A percentile compares a stretch with the other conserved stretches of the same genome.
Conservation (phyloP, 2,888 invertebrate species). For the Diaprepes abbreviatus region DNA sequence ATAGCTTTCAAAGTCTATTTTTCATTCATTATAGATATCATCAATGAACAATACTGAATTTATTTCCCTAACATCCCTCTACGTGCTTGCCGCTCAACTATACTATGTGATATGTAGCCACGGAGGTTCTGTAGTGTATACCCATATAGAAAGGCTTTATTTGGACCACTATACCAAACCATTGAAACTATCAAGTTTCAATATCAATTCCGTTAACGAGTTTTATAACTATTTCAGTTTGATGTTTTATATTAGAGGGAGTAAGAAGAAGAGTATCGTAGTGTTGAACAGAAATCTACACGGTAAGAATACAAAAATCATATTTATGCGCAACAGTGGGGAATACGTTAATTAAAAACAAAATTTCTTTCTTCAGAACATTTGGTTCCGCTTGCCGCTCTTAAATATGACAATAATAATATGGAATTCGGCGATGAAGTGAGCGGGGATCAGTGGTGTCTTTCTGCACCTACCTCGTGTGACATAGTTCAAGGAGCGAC, state of each 20-base stretch:
- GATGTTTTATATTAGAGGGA: constrained; percentile 61
- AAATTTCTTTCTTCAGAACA: constrained; percentile 61
- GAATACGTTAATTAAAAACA: no score
- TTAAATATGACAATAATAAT: constrained; percentile 53
- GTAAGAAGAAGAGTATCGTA: constrained; percentile 66
- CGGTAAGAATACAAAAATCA: constrained; percentile 61
- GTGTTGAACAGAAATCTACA: constrained; percentile 69
- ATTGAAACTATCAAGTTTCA: constrained; percentile 60
- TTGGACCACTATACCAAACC: constrained; percentile 59
- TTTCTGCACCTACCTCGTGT: constrained; percentile 57
- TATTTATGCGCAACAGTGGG: no score
- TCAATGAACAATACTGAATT: constrained; percentile 56
- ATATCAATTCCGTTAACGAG: constrained; percentile 62
- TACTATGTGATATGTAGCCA: constrained; percentile 63
- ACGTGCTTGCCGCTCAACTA: constrained; percentile 63
- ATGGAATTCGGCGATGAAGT: constrained; percentile 36
- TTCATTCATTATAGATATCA: no score
- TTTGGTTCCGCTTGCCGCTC: constrained; percentile 56
- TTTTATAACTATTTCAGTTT: constrained; percentile 62
- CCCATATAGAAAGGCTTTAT: constrained; percentile 60
- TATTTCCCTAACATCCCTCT: constrained; percentile 62
- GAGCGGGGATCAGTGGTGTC: constrained; percentile 42
- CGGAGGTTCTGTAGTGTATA: constrained; percentile 60
- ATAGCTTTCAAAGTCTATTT: no score
- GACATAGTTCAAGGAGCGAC: constrained; percentile 34